Percentiles rank a stretch among this genome's conserved stretches.
Conservation (phyloP, 1,140 invertebrate species). For the Heliconius hewitsoni region DNA sequence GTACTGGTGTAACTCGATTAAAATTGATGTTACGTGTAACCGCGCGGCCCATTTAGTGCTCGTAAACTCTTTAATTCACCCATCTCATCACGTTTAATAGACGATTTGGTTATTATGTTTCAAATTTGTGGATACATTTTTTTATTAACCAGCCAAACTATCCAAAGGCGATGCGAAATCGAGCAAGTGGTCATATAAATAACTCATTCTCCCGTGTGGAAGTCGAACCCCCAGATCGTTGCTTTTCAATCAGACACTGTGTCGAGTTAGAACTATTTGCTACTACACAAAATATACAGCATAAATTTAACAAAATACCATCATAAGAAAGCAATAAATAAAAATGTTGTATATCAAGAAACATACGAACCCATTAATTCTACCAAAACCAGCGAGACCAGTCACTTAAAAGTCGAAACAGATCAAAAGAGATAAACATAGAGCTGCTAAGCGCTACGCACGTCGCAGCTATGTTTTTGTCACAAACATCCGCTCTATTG, state of each 20-base stretch:
- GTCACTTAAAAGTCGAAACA: background rate
- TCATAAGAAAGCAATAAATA: background rate
- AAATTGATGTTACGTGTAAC: constrained; percentile 19
- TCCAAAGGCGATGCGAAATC: too few species aligned
- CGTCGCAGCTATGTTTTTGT: constrained; percentile 13
- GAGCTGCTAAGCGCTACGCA: background rate
- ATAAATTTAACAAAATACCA: background rate
- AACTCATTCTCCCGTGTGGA: background rate
- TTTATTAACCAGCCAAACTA: background rate
- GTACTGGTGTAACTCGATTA: constrained; percentile 17
- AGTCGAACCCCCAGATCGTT: too few species aligned
- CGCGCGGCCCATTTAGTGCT: constrained; percentile 23
- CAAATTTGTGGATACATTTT: background rate
- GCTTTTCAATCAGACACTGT: too few species aligned
- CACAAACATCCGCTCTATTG: constrained; percentile 24
- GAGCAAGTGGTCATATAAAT: background rate
- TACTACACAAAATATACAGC: too few species aligned
- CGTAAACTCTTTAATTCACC: constrained; percentile 33
- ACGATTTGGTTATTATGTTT: background rate
- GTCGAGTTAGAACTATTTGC: too few species aligned
- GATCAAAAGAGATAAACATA: constrained; percentile 24
- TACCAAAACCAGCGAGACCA: background rate
- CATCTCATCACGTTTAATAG: constrained; percentile 17
- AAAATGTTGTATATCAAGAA: background rate
- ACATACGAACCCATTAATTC: background rate